Conservation (phyloP, 2,888 invertebrate species). For the Dynastes maya region DNA sequence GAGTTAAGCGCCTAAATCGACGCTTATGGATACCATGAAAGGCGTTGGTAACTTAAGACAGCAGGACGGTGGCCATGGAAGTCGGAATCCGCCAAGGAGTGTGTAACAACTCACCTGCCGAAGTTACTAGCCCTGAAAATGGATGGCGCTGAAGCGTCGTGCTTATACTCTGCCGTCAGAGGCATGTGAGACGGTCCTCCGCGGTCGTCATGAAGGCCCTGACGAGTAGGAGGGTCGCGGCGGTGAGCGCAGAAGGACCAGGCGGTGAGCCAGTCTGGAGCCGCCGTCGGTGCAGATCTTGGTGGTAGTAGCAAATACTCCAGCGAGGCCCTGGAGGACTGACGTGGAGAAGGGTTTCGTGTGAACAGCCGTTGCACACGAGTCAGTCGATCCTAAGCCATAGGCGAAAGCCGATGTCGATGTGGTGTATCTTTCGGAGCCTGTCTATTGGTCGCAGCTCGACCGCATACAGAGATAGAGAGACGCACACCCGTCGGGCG, state of each 20-base stretch:
- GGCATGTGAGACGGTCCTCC: conserved; percentile 59
- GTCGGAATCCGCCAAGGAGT: conserved; percentile 75
- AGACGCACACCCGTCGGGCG: conserved; percentile 70
- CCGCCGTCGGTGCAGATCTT: conserved; percentile 76
- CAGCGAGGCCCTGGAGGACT: conserved; percentile 76
- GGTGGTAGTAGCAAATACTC: conserved; percentile 81
- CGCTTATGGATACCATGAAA: conserved; percentile 77
- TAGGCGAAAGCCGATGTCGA: conserved; percentile 65
- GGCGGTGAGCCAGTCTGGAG: conserved; percentile 74
- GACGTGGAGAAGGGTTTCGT: conserved; percentile 77
- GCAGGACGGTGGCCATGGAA: conserved; percentile 85
- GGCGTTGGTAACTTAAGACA: conserved; percentile 73
- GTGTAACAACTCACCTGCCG: conserved; percentile 74
- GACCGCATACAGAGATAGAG: conserved; percentile 49
- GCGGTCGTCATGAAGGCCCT: conserved; percentile 72
- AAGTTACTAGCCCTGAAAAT: conserved; percentile 78
- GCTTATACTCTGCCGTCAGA: conserved; percentile 71
- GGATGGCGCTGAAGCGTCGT: conserved; percentile 76
- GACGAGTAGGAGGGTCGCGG: conserved; percentile 76
- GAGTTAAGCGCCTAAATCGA: conserved; percentile 79
- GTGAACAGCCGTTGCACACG: conserved; percentile 76
- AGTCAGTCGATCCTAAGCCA: conserved; percentile 76
- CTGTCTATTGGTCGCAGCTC: no score
- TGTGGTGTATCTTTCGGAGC: conserved; percentile 25
- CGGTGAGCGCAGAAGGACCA: conserved; percentile 76